Base-by-base conservation (phyloP, 2,888 invertebrate genomes). In the Monopis laevigella region DNA sequence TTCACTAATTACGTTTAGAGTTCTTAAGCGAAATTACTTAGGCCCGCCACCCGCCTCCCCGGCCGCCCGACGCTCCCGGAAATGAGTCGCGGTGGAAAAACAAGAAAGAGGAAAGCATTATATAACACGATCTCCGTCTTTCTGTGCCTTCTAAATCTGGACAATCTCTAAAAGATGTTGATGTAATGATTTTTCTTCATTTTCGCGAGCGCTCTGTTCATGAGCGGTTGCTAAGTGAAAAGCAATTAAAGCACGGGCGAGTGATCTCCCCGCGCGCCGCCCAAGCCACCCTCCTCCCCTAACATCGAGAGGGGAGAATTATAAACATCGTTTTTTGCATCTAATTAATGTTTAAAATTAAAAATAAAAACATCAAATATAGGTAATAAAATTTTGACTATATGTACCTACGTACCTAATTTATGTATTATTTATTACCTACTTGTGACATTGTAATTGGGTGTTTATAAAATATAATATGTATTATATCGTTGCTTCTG, bases 1-100 rank as follows among this genome's bases (percentile, higher is more conserved):
- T 77, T 77, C 83, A 83, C 84, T 85, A 85, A 85, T 85, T 85
- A 85, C 84, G 84, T 85, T 85, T 84, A 84, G 84, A 82, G 84
- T 84, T 84, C 84, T 84, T 84, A 84, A 84, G 82, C 82, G 82
- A 84, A 84, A 85, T 85, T 85, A 84, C 84, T 84, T 84, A 84
- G 84, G 78, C 84, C 83, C 78, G 62, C 71, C 69, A 65, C 77
- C 70, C 77, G 67, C 64, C 43, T 59, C 64, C 61, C 60, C 53
- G 65, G 63, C 52, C 62, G 62, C 48, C 62, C 66, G 42, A 69
- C 69, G 70, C 73, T 62, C 61, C 77, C 75, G 77, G 77, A 78
- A 77, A 77, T 73, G 75, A 77, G 78, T 72, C 73, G 68, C 77
- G 68, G 66, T 74, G 69, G 72, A 74, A 80, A 74, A 78, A 80